These are phyloP conservation scores for Hydractinia symbiolongicarpus DNA, from an alignment of 30 jellyfish, hydroid and myxozoan species.

Conservation along the genomic window DNA sequence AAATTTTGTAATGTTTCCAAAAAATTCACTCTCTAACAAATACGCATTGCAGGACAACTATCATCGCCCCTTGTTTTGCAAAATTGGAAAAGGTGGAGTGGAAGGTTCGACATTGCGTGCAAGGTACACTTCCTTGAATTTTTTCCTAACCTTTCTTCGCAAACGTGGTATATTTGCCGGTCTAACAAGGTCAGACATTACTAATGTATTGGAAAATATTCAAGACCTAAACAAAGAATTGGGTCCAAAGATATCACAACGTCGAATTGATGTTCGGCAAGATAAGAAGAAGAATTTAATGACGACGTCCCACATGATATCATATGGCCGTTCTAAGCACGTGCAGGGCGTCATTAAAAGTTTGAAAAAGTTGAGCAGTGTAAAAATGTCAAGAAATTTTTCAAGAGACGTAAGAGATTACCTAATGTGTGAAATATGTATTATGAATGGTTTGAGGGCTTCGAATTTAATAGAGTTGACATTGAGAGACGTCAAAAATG, in stretches of 20 bases:
- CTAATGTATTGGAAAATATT: conserved; percentile 14
- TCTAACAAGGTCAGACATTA: conserved; percentile 1
- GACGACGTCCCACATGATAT: conserved; percentile 26
- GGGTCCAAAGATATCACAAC: conserved; percentile 2
- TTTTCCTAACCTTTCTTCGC: conserved; percentile 4
- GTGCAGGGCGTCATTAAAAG: conserved; percentile 5
- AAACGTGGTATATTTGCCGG: conserved; percentile 21
- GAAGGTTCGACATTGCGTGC: conserved; percentile 21
- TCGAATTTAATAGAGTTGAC: conserved; percentile 21
- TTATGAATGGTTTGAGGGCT: conserved; percentile 26
- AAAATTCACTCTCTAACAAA: conserved; percentile 3
- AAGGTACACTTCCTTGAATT: neutral
- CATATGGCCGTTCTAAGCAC: conserved; percentile 21
- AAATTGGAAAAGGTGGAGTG: conserved; percentile 16
- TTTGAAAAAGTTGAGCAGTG: neutral
- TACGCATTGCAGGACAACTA: conserved; percentile 2
- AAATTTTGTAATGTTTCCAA: conserved; percentile 9
- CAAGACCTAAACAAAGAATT: conserved; percentile 14
- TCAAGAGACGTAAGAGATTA: conserved; percentile 24
- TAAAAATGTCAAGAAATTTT: conserved; percentile 18
- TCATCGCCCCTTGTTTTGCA: neutral
- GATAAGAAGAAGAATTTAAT: conserved; percentile 8
- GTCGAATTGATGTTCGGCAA: conserved; percentile 14
- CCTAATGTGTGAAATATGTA: conserved; percentile 1
- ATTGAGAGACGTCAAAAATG: conserved; percentile 15